Base-by-base conservation (phyloP, 2,888 invertebrate species). In the Ramazzottius varieornatus region DNA sequence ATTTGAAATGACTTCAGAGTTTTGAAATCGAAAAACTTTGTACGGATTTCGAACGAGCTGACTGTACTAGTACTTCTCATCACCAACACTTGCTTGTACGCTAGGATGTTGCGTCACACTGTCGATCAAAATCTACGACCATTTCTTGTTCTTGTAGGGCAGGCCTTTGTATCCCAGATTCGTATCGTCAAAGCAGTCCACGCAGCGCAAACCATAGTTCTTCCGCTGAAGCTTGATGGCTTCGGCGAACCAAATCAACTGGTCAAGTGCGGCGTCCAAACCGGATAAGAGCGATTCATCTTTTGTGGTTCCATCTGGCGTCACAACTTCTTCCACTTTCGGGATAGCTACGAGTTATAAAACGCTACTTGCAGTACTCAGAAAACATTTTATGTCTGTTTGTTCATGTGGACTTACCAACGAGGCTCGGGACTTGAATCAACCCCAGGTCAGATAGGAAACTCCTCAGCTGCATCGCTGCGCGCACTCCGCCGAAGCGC, bases 121-220 rank as follows among this genome's bases (percentile, higher is more conserved):
- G n/a, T n/a, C n/a, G n/a, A n/a, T n/a, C n/a, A n/a, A n/a, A n/a
- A n/a, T n/a, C n/a, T n/a, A n/a, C n/a, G 54, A 54, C 54, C 54
- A 54, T 29, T 54, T 54, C 29, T 54, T 54, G 54, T 54, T 54
- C 4, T 54, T 54, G 54, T 54, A 54, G 4, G 54, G 54, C 29
- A 54, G 29, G n/a, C 54, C 54, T 29, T 54, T 54, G 54, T 16
- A 54, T 16, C n/a, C 54, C 13, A 54, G 29, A 29, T 54, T 54
- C 4, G 20, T 54, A 24, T 54, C 54, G 29, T 54, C 54, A 29
- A 24, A 54, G 29, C 54, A 54, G 54, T 54, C 54, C 20, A 8
- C 29, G 29, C 54, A 54, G 54, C 54, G 54, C 20, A 24, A 29
- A 16, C 54, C 54, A 4, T 16, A 29, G 8, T 13, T 24, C 4